phyloP scores from a whole-genome alignment of 2,797 vertebrate species.

The Catamblyrhynchus diadema region DNA sequence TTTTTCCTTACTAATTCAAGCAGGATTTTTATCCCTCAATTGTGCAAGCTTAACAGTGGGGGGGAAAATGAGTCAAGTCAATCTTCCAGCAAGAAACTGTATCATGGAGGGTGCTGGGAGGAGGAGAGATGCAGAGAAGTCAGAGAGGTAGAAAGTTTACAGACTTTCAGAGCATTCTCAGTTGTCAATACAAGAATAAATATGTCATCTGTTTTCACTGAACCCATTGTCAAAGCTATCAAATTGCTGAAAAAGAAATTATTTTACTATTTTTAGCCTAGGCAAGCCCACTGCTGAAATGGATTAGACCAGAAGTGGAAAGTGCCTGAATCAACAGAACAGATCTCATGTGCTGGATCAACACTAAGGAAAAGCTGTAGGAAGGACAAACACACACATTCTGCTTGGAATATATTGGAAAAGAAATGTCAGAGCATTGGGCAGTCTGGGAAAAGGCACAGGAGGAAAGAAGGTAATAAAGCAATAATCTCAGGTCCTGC shows the following conservation, averaged over 20 bases:
- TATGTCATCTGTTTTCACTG: neutral
- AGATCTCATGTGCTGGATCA: neutral
- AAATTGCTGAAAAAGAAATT: neutral
- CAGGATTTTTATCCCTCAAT: conserved; percentile 12
- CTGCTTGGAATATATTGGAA: neutral
- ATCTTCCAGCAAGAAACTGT: neutral
- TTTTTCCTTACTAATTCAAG: conserved; percentile 31
- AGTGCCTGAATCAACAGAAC: neutral
- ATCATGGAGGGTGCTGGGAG: neutral
- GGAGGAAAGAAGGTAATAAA: neutral
- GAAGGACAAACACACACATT: neutral
- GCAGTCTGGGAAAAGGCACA: neutral
- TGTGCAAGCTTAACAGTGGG: neutral
- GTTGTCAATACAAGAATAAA: conserved; percentile 25
- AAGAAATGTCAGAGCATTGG: neutral
- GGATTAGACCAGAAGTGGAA: neutral
- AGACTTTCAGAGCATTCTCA: neutral
- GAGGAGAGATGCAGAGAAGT: neutral
- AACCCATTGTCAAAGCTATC: conserved; percentile 15
- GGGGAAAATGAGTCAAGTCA: neutral
- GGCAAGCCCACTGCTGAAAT: neutral
- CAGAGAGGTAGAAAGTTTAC: neutral
- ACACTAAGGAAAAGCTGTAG: neutral
- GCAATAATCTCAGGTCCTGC: neutral
- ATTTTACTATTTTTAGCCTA: neutral